Base-by-base conservation (phyloP, 2,113 vertebrate genomes). In the Lynx canadensis region DNA sequence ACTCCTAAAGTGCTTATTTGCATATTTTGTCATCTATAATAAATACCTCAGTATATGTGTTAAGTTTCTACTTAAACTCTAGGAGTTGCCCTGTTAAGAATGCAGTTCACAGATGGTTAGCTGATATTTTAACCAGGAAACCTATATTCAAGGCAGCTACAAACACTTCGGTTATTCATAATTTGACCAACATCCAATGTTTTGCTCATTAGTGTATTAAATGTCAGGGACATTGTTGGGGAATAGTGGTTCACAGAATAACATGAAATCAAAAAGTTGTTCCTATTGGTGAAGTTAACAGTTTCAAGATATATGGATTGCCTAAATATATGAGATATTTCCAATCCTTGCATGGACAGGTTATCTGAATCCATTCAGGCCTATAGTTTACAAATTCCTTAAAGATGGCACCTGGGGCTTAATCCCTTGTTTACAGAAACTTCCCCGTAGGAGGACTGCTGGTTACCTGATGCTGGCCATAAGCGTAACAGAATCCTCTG, bases 211-310 rank as follows among this genome's bases (percentile, higher is more conserved):
- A 65, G 31, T 21, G 68, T 52, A 92, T 60, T 81, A 86, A 97
- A 65, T n/a, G 12, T 85, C 79, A 96, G 31, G 31, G 71, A 11
- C 38, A 80, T 50, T 69, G 85, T 9, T 63, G 48, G 41, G 31
- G 27, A 90, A 90, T 27, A 93, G 73, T 63, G 48, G 18, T 8
- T 88, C n/a, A 71, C 36, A 52, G 18, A 84, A 5, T 63, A 82
- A 69, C 18, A 65, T 50, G 36, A 7, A 63, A 88, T 63, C 15
- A 89, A 36, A 81, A 89, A 66, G 41, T 78, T 87, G n/a, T 11
- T 69, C 60, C 93, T 85, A 82, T 19, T 63, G 73, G 74, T 87
- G 68, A 96, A 95, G 91, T n/a, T 86, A 38, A 73, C 11, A 83
- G 27, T 68, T 86, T 88, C 15, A 73, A 88, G 48, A 63, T 60